Conservation (phyloP, 1,140 invertebrate species). For the Zaprionus capensis region DNA sequence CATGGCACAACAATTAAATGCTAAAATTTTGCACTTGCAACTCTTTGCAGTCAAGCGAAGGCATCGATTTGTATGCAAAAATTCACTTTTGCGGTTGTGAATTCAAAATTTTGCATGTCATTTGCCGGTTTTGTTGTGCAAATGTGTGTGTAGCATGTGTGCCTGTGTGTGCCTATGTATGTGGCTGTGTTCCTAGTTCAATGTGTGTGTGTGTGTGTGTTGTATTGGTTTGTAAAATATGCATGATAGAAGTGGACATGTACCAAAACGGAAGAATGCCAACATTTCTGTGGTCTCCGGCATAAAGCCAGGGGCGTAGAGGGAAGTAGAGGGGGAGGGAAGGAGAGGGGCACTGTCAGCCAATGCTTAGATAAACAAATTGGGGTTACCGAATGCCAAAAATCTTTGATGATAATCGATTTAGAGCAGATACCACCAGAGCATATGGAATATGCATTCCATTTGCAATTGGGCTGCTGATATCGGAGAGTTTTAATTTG, state of each 20-base stretch:
- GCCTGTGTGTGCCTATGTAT: too few species aligned
- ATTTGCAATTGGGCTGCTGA: background rate
- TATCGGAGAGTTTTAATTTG: background rate
- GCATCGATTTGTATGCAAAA: constrained; percentile 52
- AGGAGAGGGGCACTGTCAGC: background rate
- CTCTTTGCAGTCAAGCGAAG: constrained; percentile 23
- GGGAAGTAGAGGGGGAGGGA: background rate
- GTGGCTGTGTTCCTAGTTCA: background rate
- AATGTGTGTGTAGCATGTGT: constrained; percentile 9
- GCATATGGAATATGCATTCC: background rate
- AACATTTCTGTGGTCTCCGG: constrained; percentile 32
- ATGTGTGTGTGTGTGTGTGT: background rate
- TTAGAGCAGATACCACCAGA: constrained; percentile 1
- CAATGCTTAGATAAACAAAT: constrained; percentile 23
- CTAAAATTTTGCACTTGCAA: constrained; percentile 46
- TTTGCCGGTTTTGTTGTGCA: constrained; percentile 20
- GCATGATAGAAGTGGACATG: constrained; percentile 18
- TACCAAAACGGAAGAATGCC: constrained; percentile 24
- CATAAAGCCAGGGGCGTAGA: background rate
- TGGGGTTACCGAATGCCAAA: constrained; percentile 10
- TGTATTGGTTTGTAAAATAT: constrained; percentile 36
- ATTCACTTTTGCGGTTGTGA: constrained; percentile 47
- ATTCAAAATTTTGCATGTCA: constrained; percentile 48
- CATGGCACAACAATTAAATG: constrained; percentile 49
- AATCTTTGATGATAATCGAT: constrained; percentile 25